Evolutionary conservation across 2,888 invertebrate genomes (phyloP), one percentile per base, ranked within the genome.

Genomic region (Oxyscelio sp.): DNA sequence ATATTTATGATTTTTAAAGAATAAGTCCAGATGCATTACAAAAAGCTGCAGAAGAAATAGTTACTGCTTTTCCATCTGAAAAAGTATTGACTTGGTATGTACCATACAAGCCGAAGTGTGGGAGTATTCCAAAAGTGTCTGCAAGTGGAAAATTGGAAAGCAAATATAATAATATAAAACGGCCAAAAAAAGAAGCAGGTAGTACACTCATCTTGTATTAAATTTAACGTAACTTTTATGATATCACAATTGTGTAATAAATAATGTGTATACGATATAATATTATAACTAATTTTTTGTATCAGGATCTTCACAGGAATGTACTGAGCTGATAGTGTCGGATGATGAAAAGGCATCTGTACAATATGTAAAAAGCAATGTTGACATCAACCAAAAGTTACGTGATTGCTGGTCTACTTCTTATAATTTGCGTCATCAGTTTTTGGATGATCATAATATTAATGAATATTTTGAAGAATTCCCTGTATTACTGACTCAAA

Each of bases 21-120:
- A 63, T 63, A 17, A 17, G 11, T 11, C 27, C 24, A 45, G 27
- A 45, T 6, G 15, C 22, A 13, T 17, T 63, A 4, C 22, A 38
- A 27, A 68, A 59, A 71, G 59, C 71, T 38, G 27, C 59, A 11
- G 15, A 59, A 71, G 71, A 71, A 50, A 59, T 71, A 5, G 59
- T 50, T 0, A 2, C 43, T 24, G 59, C 13, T 50, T 71, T 50
- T 15, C 59, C 59, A 2, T 24, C 22, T 4, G 71, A 71, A 17
- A 21, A 31, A 34, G 38, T 15, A 11, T 24, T 24, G 13, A 71
- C 34, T n/a, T 71, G 71, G 71, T 71, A 71, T 27, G 71, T 71
- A 2, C 71, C 71, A n/a, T 71, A 71, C 19, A 71, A 59, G n/a
- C 59, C 71, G 5, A 71, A 40, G 59, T 38, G 19, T 59, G 59